Conservation (phyloP, 2,113 vertebrate genomes). For the Sisor rabdophorus region DNA sequence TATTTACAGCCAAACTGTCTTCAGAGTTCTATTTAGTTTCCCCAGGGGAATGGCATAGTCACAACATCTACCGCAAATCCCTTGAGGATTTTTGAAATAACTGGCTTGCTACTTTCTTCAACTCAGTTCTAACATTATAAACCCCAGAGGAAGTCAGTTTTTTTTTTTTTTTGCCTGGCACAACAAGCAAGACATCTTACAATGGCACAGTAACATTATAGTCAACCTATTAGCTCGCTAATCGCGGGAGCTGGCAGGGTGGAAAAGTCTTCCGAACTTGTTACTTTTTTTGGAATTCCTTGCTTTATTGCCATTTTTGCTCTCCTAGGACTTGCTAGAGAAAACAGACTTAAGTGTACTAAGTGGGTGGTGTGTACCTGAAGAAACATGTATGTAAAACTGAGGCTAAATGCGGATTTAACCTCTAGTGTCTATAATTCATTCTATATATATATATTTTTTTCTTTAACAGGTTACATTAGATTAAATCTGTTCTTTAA, state of each 20-base stretch:
- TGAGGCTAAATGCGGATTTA: too few species aligned
- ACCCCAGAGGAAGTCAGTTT: not conserved
- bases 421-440: too few species aligned
- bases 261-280: not conserved
- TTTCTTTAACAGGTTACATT: too few species aligned
- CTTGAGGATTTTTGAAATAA: not conserved
- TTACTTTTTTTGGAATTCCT: constrained; percentile 3
- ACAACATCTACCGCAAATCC: not conserved
- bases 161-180: not conserved
- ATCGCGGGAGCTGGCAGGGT: constrained; percentile 4
- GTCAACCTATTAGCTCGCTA: constrained; percentile 19
- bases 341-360: not conserved
- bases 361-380: too few species aligned
- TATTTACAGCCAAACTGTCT: constrained; percentile 6
- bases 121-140: not conserved
- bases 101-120: constrained; percentile 2
- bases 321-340: not conserved
- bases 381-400: too few species aligned
- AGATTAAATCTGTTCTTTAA: too few species aligned
- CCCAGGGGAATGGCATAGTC: constrained; percentile 15
- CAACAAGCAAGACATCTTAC: constrained; percentile 14
- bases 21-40: constrained; percentile 11
- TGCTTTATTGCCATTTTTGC: not conserved
- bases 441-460: too few species aligned
- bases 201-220: constrained; percentile 11